phyloP scores from a whole-genome alignment of 1,140 invertebrate genomes.

The Drosophila obscura region DNA sequence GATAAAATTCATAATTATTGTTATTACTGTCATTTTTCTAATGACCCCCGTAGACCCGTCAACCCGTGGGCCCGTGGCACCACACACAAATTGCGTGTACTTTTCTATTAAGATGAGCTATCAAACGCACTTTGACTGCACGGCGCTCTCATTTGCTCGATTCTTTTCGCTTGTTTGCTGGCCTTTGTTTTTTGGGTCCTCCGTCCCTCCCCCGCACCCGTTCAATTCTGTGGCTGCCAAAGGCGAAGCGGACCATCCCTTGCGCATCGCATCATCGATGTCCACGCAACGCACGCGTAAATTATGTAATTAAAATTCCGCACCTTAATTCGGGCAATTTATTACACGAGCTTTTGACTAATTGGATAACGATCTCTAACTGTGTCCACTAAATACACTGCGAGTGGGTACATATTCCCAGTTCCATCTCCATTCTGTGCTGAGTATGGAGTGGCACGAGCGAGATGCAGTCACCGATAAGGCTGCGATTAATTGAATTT shows the following conservation, averaged over 20 bases:
- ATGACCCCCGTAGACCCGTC: no score
- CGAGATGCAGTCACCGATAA: conserved; percentile 68
- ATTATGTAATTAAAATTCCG: conserved; percentile 84
- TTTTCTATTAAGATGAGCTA: conserved; percentile 83
- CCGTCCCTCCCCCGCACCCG: no score
- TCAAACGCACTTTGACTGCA: conserved; percentile 75
- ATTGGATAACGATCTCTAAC: conserved; percentile 81
- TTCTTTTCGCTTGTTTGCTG: conserved; percentile 27
- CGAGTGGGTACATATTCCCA: no score
- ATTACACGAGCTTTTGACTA: conserved; percentile 81
- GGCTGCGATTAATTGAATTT: conserved; percentile 73
- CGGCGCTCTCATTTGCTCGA: conserved; percentile 54
- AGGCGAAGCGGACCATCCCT: conserved; percentile 15
- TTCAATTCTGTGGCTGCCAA: no score
- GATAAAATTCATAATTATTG: conserved; percentile 84
- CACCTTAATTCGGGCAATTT: conserved; percentile 83
- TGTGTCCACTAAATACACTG: conserved; percentile 49
- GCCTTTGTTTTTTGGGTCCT: no score
- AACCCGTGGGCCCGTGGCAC: no score
- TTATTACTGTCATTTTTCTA: conserved; percentile 83
- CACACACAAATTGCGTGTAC: conserved; percentile 65
- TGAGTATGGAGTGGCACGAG: no score
- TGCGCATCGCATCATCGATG: conserved; percentile 10
- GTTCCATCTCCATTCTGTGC: no score
- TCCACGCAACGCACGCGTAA: conserved; percentile 72